These are phyloP conservation scores for Nothoprocta pentlandii DNA, from an alignment of 2,113 vertebrate genomes.

Conservation along the genomic window DNA sequence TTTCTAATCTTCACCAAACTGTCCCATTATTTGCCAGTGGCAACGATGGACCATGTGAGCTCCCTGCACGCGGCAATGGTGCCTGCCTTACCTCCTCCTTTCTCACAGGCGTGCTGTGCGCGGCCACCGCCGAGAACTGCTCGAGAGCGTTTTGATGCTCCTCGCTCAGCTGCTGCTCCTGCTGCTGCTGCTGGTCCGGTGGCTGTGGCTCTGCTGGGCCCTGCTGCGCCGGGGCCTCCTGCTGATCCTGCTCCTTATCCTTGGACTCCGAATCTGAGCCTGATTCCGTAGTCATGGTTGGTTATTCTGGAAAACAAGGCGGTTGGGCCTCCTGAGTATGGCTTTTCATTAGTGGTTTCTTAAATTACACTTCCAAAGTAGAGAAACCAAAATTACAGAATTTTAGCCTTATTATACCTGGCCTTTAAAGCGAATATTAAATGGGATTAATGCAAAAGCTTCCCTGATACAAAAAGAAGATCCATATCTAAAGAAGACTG, in stretches of 20 bases:
- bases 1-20: neutral
- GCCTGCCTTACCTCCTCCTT: conserved; percentile 74
- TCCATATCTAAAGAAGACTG: neutral
- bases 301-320: conserved; percentile 83
- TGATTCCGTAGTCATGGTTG: conserved; percentile 94
- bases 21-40: neutral
- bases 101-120: conserved; percentile 86
- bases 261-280: conserved; percentile 90
- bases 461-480: neutral
- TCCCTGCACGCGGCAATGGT: rapidly evolving
- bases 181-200: neutral
- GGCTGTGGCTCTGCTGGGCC: conserved; percentile 37
- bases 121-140: conserved; percentile 84
- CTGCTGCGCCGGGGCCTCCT: conserved; percentile 72
- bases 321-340: neutral
- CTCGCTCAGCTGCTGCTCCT: conserved; percentile 9
- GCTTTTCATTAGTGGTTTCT: neutral
- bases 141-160: conserved; percentile 78
- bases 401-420: neutral
- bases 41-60: rapidly evolving
- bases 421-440: neutral
- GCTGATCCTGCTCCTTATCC: conserved; percentile 85
- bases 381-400: neutral
- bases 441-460: neutral
- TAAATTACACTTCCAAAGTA: neutral